Base-by-base conservation (phyloP, 2,888 invertebrate species). In the Melieria crassipennis region DNA sequence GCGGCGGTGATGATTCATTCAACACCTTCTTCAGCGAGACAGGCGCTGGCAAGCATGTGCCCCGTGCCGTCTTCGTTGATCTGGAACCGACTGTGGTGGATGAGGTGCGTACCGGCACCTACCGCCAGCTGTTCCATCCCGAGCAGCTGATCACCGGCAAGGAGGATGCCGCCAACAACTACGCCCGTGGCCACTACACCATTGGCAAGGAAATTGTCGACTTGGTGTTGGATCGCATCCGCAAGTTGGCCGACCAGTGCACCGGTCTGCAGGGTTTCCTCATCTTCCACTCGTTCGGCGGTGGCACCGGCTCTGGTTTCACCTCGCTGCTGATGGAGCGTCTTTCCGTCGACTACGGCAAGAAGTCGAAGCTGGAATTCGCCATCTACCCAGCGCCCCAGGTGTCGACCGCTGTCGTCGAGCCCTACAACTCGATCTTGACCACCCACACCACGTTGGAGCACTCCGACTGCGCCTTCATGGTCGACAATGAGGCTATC, bases 331-430 rank as follows among this genome's bases (percentile, higher is more conserved):
- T 97, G 74, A 96, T 97, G 96, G 96, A 97, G 87, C 90, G 94
- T 63, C 90, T 98, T 55, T 94, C 94, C 62, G 94, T 96, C 3
- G 96, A 96, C 87, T 97, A 96, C 87, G 96, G 96, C 77, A 97
- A 96, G 88, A 97, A 96, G 87, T 95, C 95, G 67, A 97, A 97
- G 85, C 89, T 97, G 43, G 96, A 96, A 87, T 97, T 98, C 87
- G 93, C 96, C 70, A 94, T 97, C 80, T 98, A 98, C 85, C 97
- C 97, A 7, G 97, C 97, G 9, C 97, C 97, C 6, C 95, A 95
- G 89, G 95, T 93, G 43, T 93, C 93, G 10, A 93, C 93, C 6
- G 93, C 93, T 13, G 93, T 93, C 4, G 93, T 93, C 62, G 93
- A 93, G 87, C 97, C 97, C 0, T 97, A 97, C 89, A 97, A 97